Conservation (phyloP, 2,113 vertebrate species). For the Notarius quadriscutis region DNA sequence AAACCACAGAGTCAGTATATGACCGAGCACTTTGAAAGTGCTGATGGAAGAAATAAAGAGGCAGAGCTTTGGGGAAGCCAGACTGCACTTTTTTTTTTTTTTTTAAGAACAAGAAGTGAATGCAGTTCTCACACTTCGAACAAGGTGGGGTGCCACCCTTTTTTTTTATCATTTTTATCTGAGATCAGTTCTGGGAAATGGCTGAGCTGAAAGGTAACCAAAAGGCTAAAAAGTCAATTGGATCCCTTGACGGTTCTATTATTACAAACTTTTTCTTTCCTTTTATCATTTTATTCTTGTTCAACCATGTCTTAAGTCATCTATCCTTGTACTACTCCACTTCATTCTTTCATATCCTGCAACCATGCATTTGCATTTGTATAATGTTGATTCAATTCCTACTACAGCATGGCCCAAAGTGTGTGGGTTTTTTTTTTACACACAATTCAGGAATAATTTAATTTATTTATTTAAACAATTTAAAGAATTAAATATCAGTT, state of each 20-base stretch:
- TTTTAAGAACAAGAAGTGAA: conserved; percentile 1
- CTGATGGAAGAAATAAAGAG: not conserved
- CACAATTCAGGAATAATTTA: too few relatives aligned
- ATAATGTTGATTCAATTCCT: not conserved
- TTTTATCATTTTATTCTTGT: too few relatives aligned
- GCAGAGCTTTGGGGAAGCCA: not conserved
- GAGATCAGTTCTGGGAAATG: not conserved
- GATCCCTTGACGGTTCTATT: too few relatives aligned
- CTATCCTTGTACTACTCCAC: not conserved
- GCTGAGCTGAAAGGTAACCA: not conserved
- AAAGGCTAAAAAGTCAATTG: not conserved
- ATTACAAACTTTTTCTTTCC: too few relatives aligned
- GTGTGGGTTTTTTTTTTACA: too few relatives aligned
- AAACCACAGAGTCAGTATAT: not conserved
- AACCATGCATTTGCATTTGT: not conserved
- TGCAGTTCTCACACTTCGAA: not conserved
- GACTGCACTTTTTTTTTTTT: not conserved
- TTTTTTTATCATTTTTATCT: not conserved
- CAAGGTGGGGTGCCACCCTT: not conserved
- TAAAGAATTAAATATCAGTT: not conserved
- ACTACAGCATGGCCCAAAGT: not conserved
- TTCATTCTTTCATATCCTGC: too few relatives aligned
- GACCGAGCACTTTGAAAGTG: not conserved
- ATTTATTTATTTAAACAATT: not conserved
- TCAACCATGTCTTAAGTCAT: too few relatives aligned